Conservation (phyloP, 2,888 invertebrate genomes). For the Pseudococcus longispinus region DNA sequence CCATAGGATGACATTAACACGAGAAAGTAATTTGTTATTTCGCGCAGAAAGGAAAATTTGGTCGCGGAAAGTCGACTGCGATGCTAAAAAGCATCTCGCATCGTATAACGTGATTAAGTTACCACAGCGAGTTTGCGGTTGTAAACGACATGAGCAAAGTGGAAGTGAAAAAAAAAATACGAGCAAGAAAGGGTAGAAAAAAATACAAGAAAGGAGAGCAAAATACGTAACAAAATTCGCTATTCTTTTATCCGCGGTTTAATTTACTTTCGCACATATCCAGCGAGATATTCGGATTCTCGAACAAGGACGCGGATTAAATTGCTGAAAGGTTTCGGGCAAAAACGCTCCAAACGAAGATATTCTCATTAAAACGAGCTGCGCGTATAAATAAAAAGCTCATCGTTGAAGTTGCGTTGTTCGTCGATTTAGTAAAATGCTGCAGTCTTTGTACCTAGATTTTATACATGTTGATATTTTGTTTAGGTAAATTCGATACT, state of each 20-base stretch:
- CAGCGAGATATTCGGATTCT: not conserved
- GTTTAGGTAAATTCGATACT: not conserved
- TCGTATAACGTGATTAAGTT: constrained; percentile 18
- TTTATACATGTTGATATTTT: not conserved
- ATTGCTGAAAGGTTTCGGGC: not conserved
- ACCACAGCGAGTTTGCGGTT: not conserved
- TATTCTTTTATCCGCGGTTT: constrained; percentile 8
- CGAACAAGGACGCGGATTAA: not conserved
- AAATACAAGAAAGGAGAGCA: not conserved
- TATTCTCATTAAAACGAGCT: not conserved
- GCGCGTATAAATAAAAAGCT: not conserved
- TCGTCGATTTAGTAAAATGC: too few relatives aligned
- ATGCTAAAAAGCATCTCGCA: not conserved
- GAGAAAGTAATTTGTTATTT: constrained; percentile 26
- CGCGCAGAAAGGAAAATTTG: not conserved
- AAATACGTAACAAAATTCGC: not conserved
- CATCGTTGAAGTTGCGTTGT: not conserved
- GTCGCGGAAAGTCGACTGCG: not conserved
- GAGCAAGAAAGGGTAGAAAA: not conserved
- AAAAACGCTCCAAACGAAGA: not conserved
- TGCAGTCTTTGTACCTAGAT: too few relatives aligned
- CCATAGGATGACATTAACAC: not conserved
- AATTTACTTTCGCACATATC: constrained; percentile 20
- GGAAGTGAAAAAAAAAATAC: not conserved
- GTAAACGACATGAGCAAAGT: not conserved